Evolutionary conservation across 2,797 vertebrate genomes (phyloP).

Genomic region (Pampus argenteus): DNA sequence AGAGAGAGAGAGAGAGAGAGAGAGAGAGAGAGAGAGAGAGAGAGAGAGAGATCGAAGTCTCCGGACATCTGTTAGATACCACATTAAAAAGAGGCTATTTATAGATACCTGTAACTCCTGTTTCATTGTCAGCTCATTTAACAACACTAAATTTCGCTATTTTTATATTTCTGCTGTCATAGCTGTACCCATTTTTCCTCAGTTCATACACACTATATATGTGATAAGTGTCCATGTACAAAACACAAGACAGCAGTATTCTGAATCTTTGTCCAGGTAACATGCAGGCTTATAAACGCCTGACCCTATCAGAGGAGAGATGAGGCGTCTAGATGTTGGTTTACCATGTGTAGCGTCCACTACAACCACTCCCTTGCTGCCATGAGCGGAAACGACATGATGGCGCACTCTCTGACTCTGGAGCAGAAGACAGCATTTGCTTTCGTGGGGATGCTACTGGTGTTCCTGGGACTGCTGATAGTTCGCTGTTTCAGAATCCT

Average conservation of each 20-base stretch:
- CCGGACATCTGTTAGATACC: constrained; percentile 55
- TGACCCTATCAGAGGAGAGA: constrained; percentile 74
- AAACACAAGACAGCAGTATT: constrained; percentile 43
- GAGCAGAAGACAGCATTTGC: constrained; percentile 98
- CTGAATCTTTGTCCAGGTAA: constrained; percentile 75
- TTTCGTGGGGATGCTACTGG: constrained; percentile 95
- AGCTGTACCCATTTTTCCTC: constrained; percentile 9
- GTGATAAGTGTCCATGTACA: constrained; percentile 31
- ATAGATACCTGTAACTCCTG: constrained; percentile 48
- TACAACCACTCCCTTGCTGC: constrained; percentile 92
- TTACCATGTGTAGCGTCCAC: constrained; percentile 91
- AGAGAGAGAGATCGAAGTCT: constrained; percentile 54
- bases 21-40: constrained; percentile 36
- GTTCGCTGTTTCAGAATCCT: constrained; percentile 97
- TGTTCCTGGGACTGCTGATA: constrained; percentile 95
- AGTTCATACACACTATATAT: constrained; percentile 12
- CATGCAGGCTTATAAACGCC: constrained; percentile 72
- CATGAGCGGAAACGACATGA: constrained; percentile 91
- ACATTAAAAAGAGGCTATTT: constrained; percentile 64
- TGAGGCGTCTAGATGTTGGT: constrained; percentile 74
- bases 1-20: constrained; percentile 37
- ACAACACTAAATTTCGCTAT: constrained; percentile 24
- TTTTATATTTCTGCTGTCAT: constrained; percentile 15
- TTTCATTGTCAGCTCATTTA: constrained; percentile 48
- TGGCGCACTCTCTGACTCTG: constrained; percentile 92